Conservation (phyloP, 2,113 vertebrate genomes). For the Osmerus eperlanus region DNA sequence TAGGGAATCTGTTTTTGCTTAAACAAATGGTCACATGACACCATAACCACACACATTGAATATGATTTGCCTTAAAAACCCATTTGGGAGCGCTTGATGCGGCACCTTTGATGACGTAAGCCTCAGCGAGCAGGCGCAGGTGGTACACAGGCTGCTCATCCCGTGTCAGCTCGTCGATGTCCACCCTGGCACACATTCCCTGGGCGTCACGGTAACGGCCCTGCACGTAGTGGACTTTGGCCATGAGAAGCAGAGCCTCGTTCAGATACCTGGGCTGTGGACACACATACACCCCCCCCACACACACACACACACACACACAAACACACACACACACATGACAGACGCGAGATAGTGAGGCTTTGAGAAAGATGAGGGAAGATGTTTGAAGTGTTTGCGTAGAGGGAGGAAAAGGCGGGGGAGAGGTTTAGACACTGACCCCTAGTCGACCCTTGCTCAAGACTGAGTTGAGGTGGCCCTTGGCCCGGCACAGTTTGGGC, state of each 20-base stretch:
- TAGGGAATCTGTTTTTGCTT: too few relatives aligned
- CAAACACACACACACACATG: neutral
- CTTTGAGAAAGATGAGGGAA: neutral
- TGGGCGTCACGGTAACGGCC: conserved; percentile 89
- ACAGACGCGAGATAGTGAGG: neutral
- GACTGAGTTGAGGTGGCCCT: conserved; percentile 78
- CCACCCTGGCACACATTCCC: conserved; percentile 92
- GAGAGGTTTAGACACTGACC: conserved; percentile 62
- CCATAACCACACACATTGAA: neutral
- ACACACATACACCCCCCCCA: neutral
- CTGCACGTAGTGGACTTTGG: conserved; percentile 91
- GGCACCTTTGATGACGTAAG: conserved; percentile 94
- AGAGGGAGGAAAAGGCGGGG: neutral
- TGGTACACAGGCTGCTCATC: conserved; percentile 85
- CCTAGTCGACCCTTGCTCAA: conserved; percentile 83
- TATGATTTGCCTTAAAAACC: neutral
- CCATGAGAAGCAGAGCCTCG: conserved; percentile 90
- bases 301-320: neutral
- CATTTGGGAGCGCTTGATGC: neutral
- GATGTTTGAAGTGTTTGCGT: neutral
- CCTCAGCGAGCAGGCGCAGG: conserved; percentile 90
- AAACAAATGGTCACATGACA: neutral
- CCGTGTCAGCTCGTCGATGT: conserved; percentile 83
- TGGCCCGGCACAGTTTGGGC: conserved; percentile 79
- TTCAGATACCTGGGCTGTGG: conserved; percentile 83